Percentiles rank a stretch among this genome's conserved stretches.
These are phyloP conservation scores for Catamblyrhynchus diadema DNA, from an alignment of 2,797 vertebrate species.

Conservation along the genomic window DNA sequence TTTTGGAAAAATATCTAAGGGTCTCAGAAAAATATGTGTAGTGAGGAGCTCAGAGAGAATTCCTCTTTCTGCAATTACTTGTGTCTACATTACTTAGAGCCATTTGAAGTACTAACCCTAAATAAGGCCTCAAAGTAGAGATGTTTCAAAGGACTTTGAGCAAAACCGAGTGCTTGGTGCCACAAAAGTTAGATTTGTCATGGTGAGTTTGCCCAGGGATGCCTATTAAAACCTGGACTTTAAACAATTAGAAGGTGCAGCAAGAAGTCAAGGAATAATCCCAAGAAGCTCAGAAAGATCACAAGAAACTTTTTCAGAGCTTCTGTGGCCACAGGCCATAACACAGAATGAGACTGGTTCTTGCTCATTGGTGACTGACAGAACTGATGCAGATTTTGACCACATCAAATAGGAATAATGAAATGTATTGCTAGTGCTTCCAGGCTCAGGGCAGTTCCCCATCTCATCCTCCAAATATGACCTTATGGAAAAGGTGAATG, in stretches of 20 bases:
- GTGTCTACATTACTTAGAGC: neutral
- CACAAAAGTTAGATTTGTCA: neutral
- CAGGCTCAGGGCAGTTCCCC: neutral
- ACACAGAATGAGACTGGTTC: neutral
- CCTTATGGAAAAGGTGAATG: neutral
- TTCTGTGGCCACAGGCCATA: neutral
- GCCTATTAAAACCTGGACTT: neutral
- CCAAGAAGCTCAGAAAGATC: neutral
- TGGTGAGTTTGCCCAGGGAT: neutral
- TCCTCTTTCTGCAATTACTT: neutral
- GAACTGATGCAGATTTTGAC: neutral
- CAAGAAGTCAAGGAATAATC: neutral
- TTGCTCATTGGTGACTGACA: neutral
- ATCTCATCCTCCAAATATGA: fast-evolving
- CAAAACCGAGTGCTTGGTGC: neutral
- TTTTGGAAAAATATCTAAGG: neutral
- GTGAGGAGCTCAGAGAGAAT: neutral
- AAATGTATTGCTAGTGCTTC: neutral
- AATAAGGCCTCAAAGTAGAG: neutral
- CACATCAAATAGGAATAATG: neutral
- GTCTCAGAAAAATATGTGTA: neutral
- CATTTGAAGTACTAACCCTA: neutral
- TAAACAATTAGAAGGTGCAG: neutral
- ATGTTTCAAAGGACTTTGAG: neutral
- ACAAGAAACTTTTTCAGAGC: neutral